Percentiles rank a stretch among this genome's conserved stretches.
These are phyloP conservation scores for Microcebus ravelobensis DNA, from an alignment of 2,113 vertebrate genomes.

Conservation along the genomic window DNA sequence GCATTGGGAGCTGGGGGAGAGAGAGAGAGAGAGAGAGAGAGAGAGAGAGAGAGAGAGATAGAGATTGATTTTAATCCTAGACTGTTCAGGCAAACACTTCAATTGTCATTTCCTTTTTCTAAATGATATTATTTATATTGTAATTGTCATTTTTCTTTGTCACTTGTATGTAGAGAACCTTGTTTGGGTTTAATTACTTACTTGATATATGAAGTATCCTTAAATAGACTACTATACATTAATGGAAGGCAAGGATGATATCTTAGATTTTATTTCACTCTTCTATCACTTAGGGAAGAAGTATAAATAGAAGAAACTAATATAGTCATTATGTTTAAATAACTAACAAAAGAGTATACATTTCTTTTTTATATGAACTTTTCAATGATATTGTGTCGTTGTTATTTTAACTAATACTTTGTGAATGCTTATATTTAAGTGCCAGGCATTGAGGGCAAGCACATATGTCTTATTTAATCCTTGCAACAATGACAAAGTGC, in stretches of 20 bases:
- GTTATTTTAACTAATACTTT: not conserved
- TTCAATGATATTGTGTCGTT: not conserved
- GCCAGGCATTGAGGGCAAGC: not conserved
- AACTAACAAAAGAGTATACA: not conserved
- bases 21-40: not conserved
- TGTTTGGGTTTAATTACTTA: not conserved
- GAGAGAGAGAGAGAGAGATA: too few species aligned
- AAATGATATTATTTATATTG: not conserved
- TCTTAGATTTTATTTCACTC: not conserved
- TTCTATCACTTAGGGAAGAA: not conserved
- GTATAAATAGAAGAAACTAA: not conserved
- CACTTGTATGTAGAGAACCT: not conserved
- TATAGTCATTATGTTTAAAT: not conserved
- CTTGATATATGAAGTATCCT: not conserved
- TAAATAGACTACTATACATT: not conserved
- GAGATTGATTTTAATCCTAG: not conserved
- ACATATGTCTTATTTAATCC: not conserved
- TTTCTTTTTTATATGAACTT: not conserved
- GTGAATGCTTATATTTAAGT: not conserved
- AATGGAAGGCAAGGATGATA: not conserved
- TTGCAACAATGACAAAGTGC: not conserved
- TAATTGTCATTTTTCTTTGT: not conserved
- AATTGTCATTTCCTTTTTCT: not conserved
- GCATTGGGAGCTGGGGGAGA: too few species aligned
- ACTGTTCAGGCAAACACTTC: not conserved